Conservation (phyloP, 1,140 invertebrate species). For the Drosophila insularis region DNA sequence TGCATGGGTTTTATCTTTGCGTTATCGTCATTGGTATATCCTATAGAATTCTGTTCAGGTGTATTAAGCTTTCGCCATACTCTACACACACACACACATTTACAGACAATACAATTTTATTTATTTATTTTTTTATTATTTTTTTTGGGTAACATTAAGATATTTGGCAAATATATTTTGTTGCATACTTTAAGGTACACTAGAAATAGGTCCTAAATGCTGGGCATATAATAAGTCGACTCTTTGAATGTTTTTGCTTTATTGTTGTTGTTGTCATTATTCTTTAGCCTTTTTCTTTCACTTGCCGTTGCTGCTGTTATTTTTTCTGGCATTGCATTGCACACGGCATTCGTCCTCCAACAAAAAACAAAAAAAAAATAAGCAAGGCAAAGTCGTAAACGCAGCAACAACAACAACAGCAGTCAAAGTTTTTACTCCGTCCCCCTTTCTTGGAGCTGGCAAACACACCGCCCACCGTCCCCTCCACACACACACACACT, state of each 20-base stretch:
- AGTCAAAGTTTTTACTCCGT: slow-evolving; percentile 32
- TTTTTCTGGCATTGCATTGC: slow-evolving; percentile 69
- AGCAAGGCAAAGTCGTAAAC: slow-evolving; percentile 54
- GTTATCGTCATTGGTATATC: slow-evolving; percentile 32
- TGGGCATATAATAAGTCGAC: background rate
- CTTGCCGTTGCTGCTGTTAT: slow-evolving; percentile 29
- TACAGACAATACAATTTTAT: too few species aligned
- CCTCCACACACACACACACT: background rate
- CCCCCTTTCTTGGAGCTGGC: slow-evolving; percentile 24
- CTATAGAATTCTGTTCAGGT: slow-evolving; percentile 16
- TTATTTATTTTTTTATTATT: too few species aligned
- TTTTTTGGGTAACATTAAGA: too few species aligned
- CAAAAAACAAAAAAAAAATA: slow-evolving; percentile 21
- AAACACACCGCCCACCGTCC: slow-evolving; percentile 33
- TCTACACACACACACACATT: background rate
- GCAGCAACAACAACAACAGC: slow-evolving; percentile 36
- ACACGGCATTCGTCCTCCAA: slow-evolving; percentile 76
- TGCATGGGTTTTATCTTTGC: slow-evolving; percentile 64
- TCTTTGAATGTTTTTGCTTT: background rate
- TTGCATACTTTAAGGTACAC: background rate
- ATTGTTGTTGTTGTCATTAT: slow-evolving; percentile 23
- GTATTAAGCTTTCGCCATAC: background rate
- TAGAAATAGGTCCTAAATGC: too few species aligned
- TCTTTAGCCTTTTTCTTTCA: slow-evolving; percentile 51
- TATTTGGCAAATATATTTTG: background rate